Conservation (phyloP, 2,113 vertebrate genomes). For the Epinephelus fuscoguttatus region DNA sequence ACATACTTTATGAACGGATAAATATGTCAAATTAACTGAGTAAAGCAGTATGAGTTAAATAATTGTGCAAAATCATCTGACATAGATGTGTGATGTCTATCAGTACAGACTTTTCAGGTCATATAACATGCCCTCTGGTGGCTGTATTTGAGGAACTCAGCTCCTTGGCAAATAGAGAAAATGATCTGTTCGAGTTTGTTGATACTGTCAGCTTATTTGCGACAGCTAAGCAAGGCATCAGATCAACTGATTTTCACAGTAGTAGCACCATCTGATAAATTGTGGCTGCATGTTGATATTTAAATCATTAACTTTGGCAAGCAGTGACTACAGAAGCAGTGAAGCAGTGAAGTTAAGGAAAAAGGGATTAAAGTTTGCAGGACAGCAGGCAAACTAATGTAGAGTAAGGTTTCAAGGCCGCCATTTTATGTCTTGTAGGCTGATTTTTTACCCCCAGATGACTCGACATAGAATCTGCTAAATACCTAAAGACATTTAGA, state of each 20-base stretch:
- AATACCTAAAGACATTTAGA: no score
- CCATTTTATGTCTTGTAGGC: neutral
- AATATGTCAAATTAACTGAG: neutral
- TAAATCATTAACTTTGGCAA: neutral
- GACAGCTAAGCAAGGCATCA: neutral
- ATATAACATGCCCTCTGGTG: constrained; percentile 11
- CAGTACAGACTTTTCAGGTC: neutral
- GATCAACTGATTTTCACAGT: neutral
- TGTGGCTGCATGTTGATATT: neutral
- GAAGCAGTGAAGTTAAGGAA: neutral
- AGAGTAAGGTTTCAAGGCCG: neutral
- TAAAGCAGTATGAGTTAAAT: neutral
- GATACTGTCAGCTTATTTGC: neutral
- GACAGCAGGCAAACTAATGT: neutral
- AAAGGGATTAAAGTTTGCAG: neutral
- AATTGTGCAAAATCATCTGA: neutral
- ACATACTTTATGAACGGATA: neutral
- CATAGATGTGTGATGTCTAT: neutral
- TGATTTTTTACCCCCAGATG: no score
- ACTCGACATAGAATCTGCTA: no score
- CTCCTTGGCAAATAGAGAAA: neutral
- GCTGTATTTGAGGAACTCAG: accelerated
- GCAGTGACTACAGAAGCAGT: neutral
- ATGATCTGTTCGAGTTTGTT: neutral
- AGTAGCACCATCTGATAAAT: neutral